Evolutionary conservation across 2,113 vertebrate species (phyloP).

Genomic region (Lasiurus cinereus): DNA sequence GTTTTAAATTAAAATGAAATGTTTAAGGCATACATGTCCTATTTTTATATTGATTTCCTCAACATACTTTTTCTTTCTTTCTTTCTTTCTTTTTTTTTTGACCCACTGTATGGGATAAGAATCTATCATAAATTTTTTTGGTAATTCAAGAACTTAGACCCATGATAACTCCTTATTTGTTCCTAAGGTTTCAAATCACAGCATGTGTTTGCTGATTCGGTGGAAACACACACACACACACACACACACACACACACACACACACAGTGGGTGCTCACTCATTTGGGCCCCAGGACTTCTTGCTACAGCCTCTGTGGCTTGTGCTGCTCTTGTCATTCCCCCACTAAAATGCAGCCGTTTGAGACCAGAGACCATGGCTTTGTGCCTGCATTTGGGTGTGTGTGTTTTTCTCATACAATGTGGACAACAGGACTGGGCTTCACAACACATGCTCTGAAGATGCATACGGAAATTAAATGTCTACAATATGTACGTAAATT

Average conservation of each 20-base stretch:
- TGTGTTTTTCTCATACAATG: background rate
- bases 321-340: background rate
- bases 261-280: background rate
- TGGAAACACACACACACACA: background rate
- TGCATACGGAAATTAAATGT: background rate
- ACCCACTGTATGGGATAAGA: background rate
- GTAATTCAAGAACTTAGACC: background rate
- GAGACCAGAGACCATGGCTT: background rate
- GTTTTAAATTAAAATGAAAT: constrained; percentile 22
- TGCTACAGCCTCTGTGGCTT: background rate
- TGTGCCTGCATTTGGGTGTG: rapidly evolving
- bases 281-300: background rate
- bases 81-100: background rate
- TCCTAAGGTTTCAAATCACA: background rate
- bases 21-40: background rate
- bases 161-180: background rate
- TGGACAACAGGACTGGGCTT: background rate
- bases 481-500: background rate
- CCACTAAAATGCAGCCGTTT: background rate
- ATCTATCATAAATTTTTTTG: background rate
- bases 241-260: background rate
- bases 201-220: background rate
- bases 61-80: background rate
- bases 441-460: background rate
- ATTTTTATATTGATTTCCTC: constrained; percentile 31